Evolutionary conservation across 2,888 invertebrate species (phyloP), one percentile per base, ranked within the genome.

Genomic region (Xestobium rufovillosum): DNA sequence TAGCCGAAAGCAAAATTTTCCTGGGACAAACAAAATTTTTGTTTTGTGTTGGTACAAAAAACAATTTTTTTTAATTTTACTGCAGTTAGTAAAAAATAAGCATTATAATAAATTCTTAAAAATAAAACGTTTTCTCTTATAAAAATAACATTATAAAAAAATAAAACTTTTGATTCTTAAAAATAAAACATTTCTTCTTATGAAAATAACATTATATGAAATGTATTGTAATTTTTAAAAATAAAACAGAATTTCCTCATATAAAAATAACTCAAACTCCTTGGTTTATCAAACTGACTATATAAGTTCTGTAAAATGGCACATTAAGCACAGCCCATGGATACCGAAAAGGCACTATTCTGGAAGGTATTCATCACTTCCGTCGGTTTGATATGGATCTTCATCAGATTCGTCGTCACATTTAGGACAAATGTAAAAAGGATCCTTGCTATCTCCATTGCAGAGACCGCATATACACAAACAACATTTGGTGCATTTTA

Each of bases 361-460:
- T n/a, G 23, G 23, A 19, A 19, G n/a, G n/a, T n/a, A 19, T 19
- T 19, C 6, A n/a, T 19, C 23, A n/a, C 23, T 19, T 19, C 23
- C 23, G n/a, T 19, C 23, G 23, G 23, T 19, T 19, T 19, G 6
- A 19, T 8, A 19, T 19, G 23, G 23, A 6, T n/a, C 23, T 19
- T 19, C 23, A 19, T 8, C n/a, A 19, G 23, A 19, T 6, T 19
- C 23, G 23, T 19, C 23, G 23, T 19, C 23, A 19, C 23, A 19
- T 19, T 19, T 19, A 19, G 23, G 23, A n/a, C 23, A 19, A 19
- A 19, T 19, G 23, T 19, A 19, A 19, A 19, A 19, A 19, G 6
- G 23, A 19, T 19, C n/a, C n/a, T 19, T 19, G 23, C n/a, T 19
- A 19, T 19, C 23, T 19, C n/a, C 23, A 19, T 19, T 19, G 23